Evolutionary conservation across 2,113 vertebrate genomes (phyloP), one percentile per base, ranked within the genome.

Genomic region (Rhinoptilus africanus): DNA sequence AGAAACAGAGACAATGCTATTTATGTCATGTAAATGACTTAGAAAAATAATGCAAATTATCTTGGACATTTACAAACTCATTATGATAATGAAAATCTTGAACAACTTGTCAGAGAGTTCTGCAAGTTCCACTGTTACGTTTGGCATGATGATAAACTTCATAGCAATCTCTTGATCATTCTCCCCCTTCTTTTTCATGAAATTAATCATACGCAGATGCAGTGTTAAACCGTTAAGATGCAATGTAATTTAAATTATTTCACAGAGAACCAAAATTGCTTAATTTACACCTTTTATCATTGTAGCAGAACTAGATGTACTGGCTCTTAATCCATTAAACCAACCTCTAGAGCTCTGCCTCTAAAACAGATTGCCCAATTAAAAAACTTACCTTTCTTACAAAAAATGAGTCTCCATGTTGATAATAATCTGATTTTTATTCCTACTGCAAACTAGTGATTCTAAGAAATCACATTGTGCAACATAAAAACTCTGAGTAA

Each of bases 321-420:
- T 57, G 53, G 57, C 93, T 88, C 80, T 82, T 91, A 66, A 82
- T 12, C 27, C 32, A 67, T 80, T 89, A 84, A 79, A 72, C 17
- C 60, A 87, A 2, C 16, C 23, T 81, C 34, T 81, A 74, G 53
- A 94, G 12, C 23, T 62, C 80, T 82, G 50, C 50, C 41, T 91
- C 48, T 74, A 43, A 60, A 96, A 82, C 7, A 91, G 24, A 81
- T 72, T 59, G 30, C 34, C 84, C 24, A 76, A 20, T 75, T 68
- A 75, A 64, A 56, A 67, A 60, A 93, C 86, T 92, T 67, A 93
- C 90, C 93, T 96, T 92, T 88, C 63, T 75, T 60, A 50, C 14
- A 72, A 88, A 63, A 93, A 62, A 77, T 8, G 12, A 85, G 20
- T 68, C 53, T 81, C 43, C 67, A 32, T 75, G 79, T 88, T 87